Base-by-base conservation (phyloP, 2,113 vertebrate genomes). In the Galbula dea region DNA sequence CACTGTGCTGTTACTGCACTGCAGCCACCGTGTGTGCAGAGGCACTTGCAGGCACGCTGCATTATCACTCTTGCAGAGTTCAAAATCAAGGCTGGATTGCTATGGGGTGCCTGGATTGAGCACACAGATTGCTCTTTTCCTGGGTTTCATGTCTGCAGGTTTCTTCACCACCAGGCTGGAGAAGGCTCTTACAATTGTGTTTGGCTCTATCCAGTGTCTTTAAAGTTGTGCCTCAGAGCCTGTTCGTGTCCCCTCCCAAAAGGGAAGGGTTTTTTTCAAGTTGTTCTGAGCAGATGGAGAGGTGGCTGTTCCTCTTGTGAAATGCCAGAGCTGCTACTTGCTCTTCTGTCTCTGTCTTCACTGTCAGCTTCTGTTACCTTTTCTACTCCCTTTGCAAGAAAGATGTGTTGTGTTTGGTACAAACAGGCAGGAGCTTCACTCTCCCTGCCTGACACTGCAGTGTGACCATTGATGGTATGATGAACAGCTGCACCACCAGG, bases 391-490 rank as follows among this genome's bases (percentile, higher is more conserved):
- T 72, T n/a, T 67, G 51, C 51, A 19, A 34, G 80, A 29, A 59
- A n/a, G 59, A 19, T 17, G 3, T 36, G 67, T 36, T 78, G n/a
- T n/a, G 55, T 43, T 46, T 21, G 30, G 46, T 75, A 29, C 34
- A 17, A 14, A 4, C 29, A 18, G 4, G 0, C 8, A 12, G 0
- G 27, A 80, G 65, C 49, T 30, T 54, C 49, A 12, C 2, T 0
- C 39, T 41, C 46, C 51, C 2, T 2, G 32, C 21, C 77, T 24
- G 77, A 26, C 86, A 41, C 68, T 62, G 54, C 55, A 26, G 51
- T 1, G 1, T 78, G 39, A 54, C 17, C 3, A 1, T 32, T 49
- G n/a, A 1, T 9, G 0, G 24, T 15, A 0, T 24, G 45, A 5
- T 22, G n/a, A 48, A 83, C 71, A 36, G 24, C 54, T 86, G 66